These are phyloP conservation scores for Apaloderma vittatum DNA, from an alignment of 2,113 vertebrate species.

Conservation along the genomic window DNA sequence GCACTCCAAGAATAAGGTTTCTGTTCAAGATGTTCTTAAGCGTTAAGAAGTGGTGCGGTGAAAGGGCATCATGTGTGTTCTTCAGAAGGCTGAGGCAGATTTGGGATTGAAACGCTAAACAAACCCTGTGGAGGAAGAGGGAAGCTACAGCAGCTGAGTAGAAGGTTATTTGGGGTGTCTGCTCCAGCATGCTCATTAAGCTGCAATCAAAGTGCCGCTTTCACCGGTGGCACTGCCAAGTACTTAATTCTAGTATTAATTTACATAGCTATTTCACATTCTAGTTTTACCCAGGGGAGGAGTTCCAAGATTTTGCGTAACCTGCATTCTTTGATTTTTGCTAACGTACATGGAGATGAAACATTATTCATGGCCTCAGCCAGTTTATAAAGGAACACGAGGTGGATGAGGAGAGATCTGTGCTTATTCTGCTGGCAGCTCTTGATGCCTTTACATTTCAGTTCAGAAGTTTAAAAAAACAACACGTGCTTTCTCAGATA, in stretches of 20 bases:
- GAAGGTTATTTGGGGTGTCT: not conserved
- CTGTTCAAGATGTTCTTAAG: not conserved
- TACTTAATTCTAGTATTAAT: not conserved
- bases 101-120: not conserved
- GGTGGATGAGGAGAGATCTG: not conserved
- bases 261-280: not conserved
- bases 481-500: not conserved
- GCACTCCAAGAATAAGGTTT: not conserved
- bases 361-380: not conserved
- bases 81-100: not conserved
- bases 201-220: not conserved
- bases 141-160: fast-evolving
- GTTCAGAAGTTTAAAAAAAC: not conserved
- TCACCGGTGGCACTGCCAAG: not conserved
- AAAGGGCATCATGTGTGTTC: not conserved
- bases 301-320: fast-evolving
- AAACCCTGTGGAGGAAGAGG: not conserved
- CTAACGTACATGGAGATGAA: not conserved
- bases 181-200: not conserved
- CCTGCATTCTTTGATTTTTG: not conserved
- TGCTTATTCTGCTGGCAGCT: not conserved
- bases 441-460: not conserved
- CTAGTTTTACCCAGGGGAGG: not conserved
- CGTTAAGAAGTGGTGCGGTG: not conserved
- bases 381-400: not conserved